These are phyloP conservation scores for Scylla paramamosain DNA, from an alignment of 1,140 invertebrate genomes.

Conservation along the genomic window DNA sequence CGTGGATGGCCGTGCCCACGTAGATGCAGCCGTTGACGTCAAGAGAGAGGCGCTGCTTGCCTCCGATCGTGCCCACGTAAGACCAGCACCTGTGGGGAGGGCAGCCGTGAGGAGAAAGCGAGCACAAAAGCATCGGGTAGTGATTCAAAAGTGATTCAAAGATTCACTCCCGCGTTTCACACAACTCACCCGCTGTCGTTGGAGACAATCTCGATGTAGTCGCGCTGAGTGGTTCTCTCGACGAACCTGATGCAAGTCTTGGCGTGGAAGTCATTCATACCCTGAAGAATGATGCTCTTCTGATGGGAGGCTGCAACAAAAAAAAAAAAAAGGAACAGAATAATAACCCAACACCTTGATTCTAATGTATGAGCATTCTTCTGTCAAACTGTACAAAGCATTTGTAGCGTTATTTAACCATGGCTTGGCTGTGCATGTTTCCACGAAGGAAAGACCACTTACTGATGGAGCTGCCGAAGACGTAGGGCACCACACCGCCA, in stretches of 20 bases:
- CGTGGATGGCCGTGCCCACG: constrained; percentile 57
- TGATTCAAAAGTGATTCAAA: no score
- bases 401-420: no score
- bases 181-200: constrained; percentile 52
- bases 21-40: constrained; percentile 57
- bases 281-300: background rate
- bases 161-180: no score
- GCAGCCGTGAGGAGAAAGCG: no score
- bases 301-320: constrained; percentile 10
- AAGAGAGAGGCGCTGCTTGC: constrained; percentile 48
- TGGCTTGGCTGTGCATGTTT: no score
- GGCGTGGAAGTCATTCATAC: constrained; percentile 42
- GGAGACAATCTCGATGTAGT: constrained; percentile 61
- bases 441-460: background rate
- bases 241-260: constrained; percentile 53
- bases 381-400: no score
- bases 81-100: constrained; percentile 52
- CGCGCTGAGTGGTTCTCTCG: constrained; percentile 31
- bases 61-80: constrained; percentile 55
- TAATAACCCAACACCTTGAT: no score
- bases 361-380: no score
- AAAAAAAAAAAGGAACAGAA: no score
- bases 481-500: constrained; percentile 23
- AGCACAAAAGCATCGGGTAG: no score
- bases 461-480: background rate